Base-by-base conservation (phyloP, 2,113 vertebrate genomes). In the Planiliza haematocheilus region DNA sequence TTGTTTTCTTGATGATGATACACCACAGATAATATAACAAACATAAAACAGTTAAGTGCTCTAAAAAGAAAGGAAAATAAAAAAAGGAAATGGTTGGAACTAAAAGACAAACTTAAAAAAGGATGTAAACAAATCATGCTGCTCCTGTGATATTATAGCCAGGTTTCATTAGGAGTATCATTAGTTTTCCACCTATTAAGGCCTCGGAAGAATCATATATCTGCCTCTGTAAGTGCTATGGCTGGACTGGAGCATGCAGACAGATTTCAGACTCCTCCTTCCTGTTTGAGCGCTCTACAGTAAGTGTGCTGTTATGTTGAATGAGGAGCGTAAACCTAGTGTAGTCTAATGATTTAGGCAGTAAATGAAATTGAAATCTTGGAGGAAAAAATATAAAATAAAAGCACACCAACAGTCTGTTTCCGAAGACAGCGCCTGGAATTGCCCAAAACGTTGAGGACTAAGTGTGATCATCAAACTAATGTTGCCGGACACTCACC, bases 1-100 rank as follows among this genome's bases (percentile, higher is more conserved):
- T 77, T 74, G 50, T 73, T 76, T 76, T 64, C 73, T 51, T 12
- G 10, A 60, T 39, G 46, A 57, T 17, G 58, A 42, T 60, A 59
- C 55, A 70, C 71, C 80, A 66, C 21, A 36, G 45, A 56, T 71
- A 85, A 50, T 38, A 59, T 24, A 65, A 42, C 41, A 71, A 80
- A 78, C 51, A 62, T 55, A 61, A 66, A 68, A 74, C 60, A 76
- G 39, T 30, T 83, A 93, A 89, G 90, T 88, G 89, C 89, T 90
- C 82, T 74, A 64, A 87, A 80, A 82, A 71, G 69, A 45, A 72
- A 79, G 75, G 16, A 57, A 70, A 56, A 63, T 30, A 30, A 30
- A 30, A 51, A 80, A 65, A 37, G 72, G n/a, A n/a, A n/a, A 76
- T 52, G 64, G 48, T 65, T 58, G 68, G 36, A 67, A 70, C 49